Conservation (phyloP, 2,113 vertebrate species). For the Paramisgurnus dabryanus region DNA sequence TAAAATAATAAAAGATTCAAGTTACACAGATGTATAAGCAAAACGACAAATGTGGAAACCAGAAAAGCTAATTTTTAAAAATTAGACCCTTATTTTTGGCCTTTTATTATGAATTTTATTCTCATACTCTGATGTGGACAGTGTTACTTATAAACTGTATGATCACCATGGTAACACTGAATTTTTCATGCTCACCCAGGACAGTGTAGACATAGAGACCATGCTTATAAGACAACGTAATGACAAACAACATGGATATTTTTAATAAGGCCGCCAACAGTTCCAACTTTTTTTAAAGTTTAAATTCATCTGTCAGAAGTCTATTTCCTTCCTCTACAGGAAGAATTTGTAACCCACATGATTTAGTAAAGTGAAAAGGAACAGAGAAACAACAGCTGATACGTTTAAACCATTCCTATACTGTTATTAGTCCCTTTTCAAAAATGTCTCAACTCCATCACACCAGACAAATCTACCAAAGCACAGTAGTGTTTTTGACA, state of each 20-base stretch:
- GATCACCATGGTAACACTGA: conserved; percentile 60
- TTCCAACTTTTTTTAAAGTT: conserved; percentile 40
- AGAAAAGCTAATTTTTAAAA: conserved; percentile 35
- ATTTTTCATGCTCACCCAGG: conserved; percentile 57
- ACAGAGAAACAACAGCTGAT: conserved; percentile 60
- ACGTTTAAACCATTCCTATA: conserved; percentile 40
- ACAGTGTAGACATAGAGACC: conserved; percentile 40
- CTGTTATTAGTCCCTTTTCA: conserved; percentile 42
- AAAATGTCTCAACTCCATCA: conserved; percentile 28
- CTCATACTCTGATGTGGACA: conserved; percentile 58
- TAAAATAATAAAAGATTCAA: not conserved
- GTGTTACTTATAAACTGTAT: conserved; percentile 46
- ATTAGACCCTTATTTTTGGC: conserved; percentile 53
- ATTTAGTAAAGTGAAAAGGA: conserved; percentile 58
- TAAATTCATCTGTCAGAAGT: conserved; percentile 38
- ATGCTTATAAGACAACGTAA: conserved; percentile 53
- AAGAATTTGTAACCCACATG: conserved; percentile 34
- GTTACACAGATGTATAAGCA: not conserved
- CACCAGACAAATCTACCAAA: conserved; percentile 39
- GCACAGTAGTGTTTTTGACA: not conserved
- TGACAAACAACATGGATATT: conserved; percentile 51
- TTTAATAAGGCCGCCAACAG: conserved; percentile 64
- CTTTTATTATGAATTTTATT: conserved; percentile 74
- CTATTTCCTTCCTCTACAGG: conserved; percentile 57
- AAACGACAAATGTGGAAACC: not conserved